Percentiles rank a stretch among this genome's conserved stretches.
Conservation (phyloP, 2,113 vertebrate genomes). For the Rhombomys opimus region DNA sequence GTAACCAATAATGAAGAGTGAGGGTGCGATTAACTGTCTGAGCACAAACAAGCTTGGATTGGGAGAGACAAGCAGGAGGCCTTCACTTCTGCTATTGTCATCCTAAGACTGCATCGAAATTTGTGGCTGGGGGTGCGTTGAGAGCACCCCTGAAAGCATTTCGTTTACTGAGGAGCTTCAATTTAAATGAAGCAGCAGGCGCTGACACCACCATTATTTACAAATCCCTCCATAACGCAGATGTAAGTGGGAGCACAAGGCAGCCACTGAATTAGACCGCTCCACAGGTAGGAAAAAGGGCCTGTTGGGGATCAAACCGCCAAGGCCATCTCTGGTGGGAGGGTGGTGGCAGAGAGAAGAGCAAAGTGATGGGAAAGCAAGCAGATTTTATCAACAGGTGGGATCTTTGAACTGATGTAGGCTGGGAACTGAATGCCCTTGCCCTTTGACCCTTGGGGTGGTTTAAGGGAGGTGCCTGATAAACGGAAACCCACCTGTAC, state of each 20-base stretch:
- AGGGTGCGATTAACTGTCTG: not conserved
- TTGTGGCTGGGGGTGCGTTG: not conserved
- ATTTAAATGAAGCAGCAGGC: slow-evolving; percentile 53
- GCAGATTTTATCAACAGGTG: not conserved
- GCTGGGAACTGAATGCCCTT: not conserved
- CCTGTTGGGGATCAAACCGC: not conserved
- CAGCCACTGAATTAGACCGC: not conserved
- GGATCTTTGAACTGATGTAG: not conserved
- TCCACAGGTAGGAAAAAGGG: not conserved
- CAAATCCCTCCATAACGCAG: not conserved
- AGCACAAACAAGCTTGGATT: not conserved
- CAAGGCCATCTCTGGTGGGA: not conserved
- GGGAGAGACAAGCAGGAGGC: not conserved
- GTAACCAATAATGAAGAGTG: slow-evolving; percentile 7
- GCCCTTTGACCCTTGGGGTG: not conserved
- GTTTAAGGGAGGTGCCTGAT: not conserved
- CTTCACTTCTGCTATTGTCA: not conserved
- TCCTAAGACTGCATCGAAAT: not conserved
- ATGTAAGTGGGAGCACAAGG: no score
- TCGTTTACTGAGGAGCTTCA: slow-evolving; percentile 26
- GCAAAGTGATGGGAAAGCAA: not conserved
- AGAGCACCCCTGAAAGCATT: not conserved
- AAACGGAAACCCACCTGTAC: not conserved
- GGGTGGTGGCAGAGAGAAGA: not conserved
- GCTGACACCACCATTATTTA: slow-evolving; percentile 20